phyloP scores from a whole-genome alignment of 2,113 vertebrate genomes.

The Sinocyclocheilus anophthalmus region DNA sequence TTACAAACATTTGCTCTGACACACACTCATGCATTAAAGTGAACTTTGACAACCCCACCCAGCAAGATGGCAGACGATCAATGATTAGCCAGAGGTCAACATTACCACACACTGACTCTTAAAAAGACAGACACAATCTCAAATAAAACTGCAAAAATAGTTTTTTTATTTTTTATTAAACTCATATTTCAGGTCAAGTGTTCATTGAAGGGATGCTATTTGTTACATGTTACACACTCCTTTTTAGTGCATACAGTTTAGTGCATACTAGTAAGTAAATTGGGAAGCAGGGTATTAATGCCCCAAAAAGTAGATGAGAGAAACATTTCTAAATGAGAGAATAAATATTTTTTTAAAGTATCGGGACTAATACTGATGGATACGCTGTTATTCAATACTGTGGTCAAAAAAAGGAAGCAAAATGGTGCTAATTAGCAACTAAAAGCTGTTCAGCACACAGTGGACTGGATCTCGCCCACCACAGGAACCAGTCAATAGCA shows the following conservation, averaged over 20 bases:
- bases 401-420: background rate
- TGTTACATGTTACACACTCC: background rate
- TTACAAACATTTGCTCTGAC: background rate
- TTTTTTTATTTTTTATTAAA: background rate
- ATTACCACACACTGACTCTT: constrained; percentile 12
- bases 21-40: background rate
- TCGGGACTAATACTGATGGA: background rate
- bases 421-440: background rate
- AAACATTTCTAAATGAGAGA: background rate
- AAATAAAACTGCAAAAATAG: background rate
- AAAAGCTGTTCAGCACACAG: constrained; percentile 8
- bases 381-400: background rate
- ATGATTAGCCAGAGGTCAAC: constrained; percentile 36
- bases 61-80: constrained; percentile 4
- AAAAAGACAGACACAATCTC: constrained; percentile 17
- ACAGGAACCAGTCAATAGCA: background rate
- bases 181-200: too few species aligned
- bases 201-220: too few species aligned
- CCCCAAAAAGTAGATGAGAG: background rate
- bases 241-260: background rate
- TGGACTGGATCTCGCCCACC: background rate
- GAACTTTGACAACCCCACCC: constrained; percentile 51
- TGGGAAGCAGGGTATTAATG: background rate
- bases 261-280: background rate
- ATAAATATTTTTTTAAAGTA: background rate